A percentile compares a stretch with the other conserved stretches of the same genome.
phyloP scores from a whole-genome alignment of 1,140 invertebrate species.

The Batillaria attramentaria region DNA sequence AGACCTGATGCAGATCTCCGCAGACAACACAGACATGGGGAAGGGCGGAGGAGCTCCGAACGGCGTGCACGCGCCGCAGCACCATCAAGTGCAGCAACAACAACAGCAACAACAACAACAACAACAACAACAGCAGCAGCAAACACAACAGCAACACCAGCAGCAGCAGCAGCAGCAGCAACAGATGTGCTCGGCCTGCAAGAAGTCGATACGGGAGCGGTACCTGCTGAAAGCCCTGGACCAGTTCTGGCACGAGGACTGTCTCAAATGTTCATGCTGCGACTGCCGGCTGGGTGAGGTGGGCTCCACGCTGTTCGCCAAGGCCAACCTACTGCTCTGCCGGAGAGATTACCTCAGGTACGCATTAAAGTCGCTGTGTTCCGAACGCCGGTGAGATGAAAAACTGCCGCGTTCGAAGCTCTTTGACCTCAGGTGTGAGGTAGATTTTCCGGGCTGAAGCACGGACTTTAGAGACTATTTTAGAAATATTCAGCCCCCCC shows the following conservation, averaged over 20 bases:
- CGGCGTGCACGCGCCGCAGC: slow-evolving; percentile 54
- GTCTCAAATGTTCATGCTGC: slow-evolving; percentile 93
- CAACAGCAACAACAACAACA: slow-evolving; percentile 75
- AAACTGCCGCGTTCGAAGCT: no score
- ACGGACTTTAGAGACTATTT: no score
- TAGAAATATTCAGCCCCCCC: no score
- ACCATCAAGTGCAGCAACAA: slow-evolving; percentile 75
- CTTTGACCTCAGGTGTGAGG: no score
- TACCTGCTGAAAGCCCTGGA: slow-evolving; percentile 78
- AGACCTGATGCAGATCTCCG: slow-evolving; percentile 66
- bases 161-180: slow-evolving; percentile 32
- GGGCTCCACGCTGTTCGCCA: slow-evolving; percentile 91
- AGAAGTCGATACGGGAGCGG: slow-evolving; percentile 73
- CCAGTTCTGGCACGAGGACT: slow-evolving; percentile 95
- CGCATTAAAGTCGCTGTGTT: slow-evolving; percentile 72
- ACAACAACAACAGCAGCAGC: background rate
- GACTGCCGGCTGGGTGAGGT: slow-evolving; percentile 93
- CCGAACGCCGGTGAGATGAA: no score
- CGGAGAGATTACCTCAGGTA: slow-evolving; percentile 95
- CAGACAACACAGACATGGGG: slow-evolving; percentile 52
- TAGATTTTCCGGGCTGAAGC: no score
- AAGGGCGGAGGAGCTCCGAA: slow-evolving; percentile 64
- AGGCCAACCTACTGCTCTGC: slow-evolving; percentile 93
- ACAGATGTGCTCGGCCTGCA: slow-evolving; percentile 73
- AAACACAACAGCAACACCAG: no score